Evolutionary conservation across 2,888 invertebrate species (phyloP), one percentile per base, ranked within the genome.

Genomic region (Entomobrya multifasciata): DNA sequence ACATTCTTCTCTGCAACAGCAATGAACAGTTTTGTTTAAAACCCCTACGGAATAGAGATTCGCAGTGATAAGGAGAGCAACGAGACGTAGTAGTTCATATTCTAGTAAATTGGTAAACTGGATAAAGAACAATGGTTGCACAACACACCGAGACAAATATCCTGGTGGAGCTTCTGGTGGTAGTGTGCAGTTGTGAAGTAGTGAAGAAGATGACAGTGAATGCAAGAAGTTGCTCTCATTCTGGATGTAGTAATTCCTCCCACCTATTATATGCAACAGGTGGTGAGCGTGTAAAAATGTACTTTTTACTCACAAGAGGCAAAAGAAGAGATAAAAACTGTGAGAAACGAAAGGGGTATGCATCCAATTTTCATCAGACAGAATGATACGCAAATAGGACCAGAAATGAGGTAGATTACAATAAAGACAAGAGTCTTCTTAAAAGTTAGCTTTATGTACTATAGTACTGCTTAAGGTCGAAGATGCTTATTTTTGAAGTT

Each of bases 191-290:
- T 20, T 17, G 5, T 25, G 25, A 22, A 57, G 22, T 36, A 36
- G 36, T 17, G 3, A 20, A 17, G 41, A n/a, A 10, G 41, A 65
- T 20, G n/a, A 62, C 27, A 30, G 36, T 36, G 8, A 36, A 36
- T 4, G 36, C 36, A 15, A 47, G 47, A 72, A 25, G 65, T 67
- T 79, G 65, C 80, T 81, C 49, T 15, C 52, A 36, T 65, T 80
- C 44, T 72, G n/a, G 49, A 17, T 49, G 30, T 65, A 74, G 57
- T 60, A 72, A 70, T 81, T 82, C 83, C 77, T 77, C 83, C 83
- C 77, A 84, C 83, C 83, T 84, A 52, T 67, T 41, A 52, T 47
- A 52, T 25, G 83, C 83, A 84, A 83, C 83, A 83, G 83, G 83
- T 83, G 83, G 83, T 47, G 36, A 83, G 83, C 83, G 83, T 36